Percentiles rank a stretch among this genome's conserved stretches.
Conservation (phyloP, 2,888 invertebrate species). For the Slavum lentiscoides region DNA sequence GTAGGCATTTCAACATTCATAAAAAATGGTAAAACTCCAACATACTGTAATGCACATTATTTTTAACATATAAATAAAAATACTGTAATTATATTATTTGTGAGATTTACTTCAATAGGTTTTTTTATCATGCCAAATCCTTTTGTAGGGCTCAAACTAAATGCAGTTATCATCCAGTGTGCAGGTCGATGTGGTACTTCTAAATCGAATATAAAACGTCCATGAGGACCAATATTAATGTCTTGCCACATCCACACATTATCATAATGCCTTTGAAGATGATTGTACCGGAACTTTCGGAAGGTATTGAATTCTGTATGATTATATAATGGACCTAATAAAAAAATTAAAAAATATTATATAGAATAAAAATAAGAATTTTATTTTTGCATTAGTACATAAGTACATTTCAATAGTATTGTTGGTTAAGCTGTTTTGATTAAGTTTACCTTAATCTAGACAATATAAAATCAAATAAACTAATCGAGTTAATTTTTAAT, state of each 20-base stretch:
- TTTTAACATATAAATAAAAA: constrained; percentile 24
- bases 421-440: no score
- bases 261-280: constrained; percentile 87
- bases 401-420: no score
- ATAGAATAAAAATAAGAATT: background rate
- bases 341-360: constrained; percentile 37
- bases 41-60: constrained; percentile 66
- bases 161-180: constrained; percentile 91
- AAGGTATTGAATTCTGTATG: constrained; percentile 73
- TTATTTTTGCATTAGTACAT: no score
- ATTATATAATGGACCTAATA: constrained; percentile 66
- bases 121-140: constrained; percentile 85
- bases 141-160: constrained; percentile 82
- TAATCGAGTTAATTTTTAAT: no score
- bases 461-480: no score
- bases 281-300: constrained; percentile 82
- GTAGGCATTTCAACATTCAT: constrained; percentile 92
- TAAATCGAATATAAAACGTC: constrained; percentile 81
- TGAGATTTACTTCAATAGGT: constrained; percentile 70
- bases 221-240: constrained; percentile 89
- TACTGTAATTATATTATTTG: constrained; percentile 1
- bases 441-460: no score
- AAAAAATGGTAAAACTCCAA: constrained; percentile 89
- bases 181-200: constrained; percentile 83
- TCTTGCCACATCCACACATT: constrained; percentile 96